phyloP scores from a whole-genome alignment of 2,113 vertebrate genomes.

The Xenotilapia flavipinnis region DNA sequence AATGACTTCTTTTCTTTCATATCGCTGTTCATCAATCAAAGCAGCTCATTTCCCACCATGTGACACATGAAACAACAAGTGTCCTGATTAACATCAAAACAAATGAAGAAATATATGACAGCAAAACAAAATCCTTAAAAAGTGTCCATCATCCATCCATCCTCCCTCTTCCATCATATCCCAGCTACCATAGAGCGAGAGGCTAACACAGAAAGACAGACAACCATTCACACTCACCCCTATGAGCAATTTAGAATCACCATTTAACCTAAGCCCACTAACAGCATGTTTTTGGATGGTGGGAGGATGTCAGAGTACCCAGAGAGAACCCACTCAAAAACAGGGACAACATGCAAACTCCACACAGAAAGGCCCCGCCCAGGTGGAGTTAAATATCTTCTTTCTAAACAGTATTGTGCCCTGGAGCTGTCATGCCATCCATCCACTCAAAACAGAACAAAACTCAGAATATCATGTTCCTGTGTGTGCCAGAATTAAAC shows the following conservation, averaged over 20 bases:
- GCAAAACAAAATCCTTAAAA: neutral
- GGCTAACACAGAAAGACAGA: neutral
- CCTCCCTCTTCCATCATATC: neutral
- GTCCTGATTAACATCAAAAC: neutral
- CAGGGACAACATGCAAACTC: fast-evolving
- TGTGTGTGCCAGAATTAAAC: neutral
- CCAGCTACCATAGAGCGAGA: neutral
- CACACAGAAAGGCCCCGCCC: neutral
- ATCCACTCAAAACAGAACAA: neutral
- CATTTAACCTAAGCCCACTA: neutral
- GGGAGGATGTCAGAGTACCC: neutral
- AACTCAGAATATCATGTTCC: neutral
- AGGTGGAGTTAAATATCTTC: neutral
- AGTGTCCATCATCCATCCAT: neutral
- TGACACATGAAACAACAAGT: neutral
- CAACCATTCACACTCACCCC: neutral
- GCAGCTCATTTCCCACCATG: neutral
- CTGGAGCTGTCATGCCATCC: neutral
- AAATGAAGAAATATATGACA: neutral
- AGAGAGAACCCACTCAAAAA: neutral
- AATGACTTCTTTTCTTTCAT: neutral
- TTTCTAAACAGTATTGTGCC: neutral
- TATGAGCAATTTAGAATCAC: neutral
- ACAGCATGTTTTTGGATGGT: fast-evolving
- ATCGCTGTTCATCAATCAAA: neutral